Percentiles rank a stretch among this genome's conserved stretches.
Evolutionary conservation across 2,797 vertebrate genomes (phyloP).

Genomic region (Melanotaenia boesemani): DNA sequence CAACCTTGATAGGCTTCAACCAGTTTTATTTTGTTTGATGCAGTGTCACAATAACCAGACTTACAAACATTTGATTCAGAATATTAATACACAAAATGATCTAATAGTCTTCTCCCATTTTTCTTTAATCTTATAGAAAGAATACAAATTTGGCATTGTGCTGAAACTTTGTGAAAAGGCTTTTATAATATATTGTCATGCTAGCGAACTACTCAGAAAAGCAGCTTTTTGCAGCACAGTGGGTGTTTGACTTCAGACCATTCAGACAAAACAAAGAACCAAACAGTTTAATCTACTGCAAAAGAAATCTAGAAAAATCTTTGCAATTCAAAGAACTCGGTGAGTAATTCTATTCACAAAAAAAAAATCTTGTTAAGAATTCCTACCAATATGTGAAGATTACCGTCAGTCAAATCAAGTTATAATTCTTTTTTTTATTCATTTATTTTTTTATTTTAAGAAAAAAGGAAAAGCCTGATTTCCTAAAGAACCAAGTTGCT

Average conservation of each 20-base stretch:
- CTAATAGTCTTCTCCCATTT: background rate
- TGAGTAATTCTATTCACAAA: fast-evolving
- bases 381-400: background rate
- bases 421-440: background rate
- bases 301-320: background rate
- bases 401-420: background rate
- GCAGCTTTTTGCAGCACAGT: background rate
- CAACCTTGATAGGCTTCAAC: too few relatives aligned
- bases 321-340: background rate
- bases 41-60: background rate
- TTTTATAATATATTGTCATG: background rate
- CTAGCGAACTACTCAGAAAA: background rate
- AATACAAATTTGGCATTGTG: background rate
- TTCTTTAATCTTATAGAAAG: background rate
- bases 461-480: background rate
- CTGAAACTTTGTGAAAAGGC: background rate
- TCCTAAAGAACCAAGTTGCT: background rate
- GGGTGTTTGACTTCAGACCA: slow-evolving; percentile 1
- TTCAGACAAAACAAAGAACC: background rate
- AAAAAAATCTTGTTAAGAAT: background rate
- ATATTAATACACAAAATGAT: background rate
- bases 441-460: too few relatives aligned
- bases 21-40: background rate
- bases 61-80: background rate
- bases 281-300: background rate